These are phyloP conservation scores for Cavia aperea DNA, from an alignment of 2,113 vertebrate genomes.

Conservation along the genomic window DNA sequence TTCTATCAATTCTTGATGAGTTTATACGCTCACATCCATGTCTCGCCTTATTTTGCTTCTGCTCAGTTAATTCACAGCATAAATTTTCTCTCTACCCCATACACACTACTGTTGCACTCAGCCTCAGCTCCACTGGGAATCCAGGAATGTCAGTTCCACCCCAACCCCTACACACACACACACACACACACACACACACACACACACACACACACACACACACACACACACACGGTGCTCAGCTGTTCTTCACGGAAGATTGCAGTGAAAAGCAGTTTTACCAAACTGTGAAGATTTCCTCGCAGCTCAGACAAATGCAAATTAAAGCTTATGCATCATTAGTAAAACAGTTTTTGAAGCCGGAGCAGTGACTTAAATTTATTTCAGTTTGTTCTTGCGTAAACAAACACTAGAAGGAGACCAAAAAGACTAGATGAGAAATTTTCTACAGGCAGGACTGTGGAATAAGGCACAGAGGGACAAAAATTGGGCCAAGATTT, in stretches of 20 bases:
- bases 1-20: neutral
- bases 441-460: neutral
- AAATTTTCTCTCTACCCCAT: neutral
- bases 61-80: neutral
- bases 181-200: neutral
- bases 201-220: conserved; percentile 17
- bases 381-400: neutral
- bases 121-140: neutral
- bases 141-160: neutral
- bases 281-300: neutral
- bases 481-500: neutral
- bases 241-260: neutral
- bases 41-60: conserved; percentile 11
- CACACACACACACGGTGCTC: neutral
- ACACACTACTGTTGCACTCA: neutral
- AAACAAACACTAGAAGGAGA: conserved; percentile 14
- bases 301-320: neutral
- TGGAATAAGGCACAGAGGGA: neutral
- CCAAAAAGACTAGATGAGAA: neutral
- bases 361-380: neutral
- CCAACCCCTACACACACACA: neutral
- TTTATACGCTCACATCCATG: neutral
- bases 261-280: neutral
- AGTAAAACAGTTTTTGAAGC: neutral
- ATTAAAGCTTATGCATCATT: neutral